phyloP scores from a whole-genome alignment of 2,113 vertebrate species.

The Alligator sinensis region DNA sequence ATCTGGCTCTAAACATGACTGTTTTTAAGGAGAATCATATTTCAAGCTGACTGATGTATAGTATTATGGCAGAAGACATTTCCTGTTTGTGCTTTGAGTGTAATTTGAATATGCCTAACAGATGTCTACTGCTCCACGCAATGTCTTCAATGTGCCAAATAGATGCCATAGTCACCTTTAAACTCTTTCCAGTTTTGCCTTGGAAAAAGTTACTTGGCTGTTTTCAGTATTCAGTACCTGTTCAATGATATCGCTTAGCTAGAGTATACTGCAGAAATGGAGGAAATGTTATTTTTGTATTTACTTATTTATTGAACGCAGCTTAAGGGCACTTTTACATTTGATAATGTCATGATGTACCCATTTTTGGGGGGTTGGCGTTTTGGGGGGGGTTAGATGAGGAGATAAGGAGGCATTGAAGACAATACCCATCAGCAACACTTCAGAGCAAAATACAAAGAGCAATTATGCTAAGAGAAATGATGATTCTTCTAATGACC shows the following conservation, averaged over 20 bases:
- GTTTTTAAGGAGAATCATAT: neutral
- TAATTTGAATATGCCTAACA: neutral
- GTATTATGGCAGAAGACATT: neutral
- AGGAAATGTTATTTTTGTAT: no score
- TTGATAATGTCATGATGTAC: no score
- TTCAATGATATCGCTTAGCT: neutral
- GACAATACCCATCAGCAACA: neutral
- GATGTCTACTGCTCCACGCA: neutral
- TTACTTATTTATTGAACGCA: no score
- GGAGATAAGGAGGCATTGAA: neutral
- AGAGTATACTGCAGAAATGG: no score
- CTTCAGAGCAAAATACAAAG: neutral
- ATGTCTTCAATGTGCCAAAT: neutral
- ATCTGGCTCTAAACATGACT: neutral
- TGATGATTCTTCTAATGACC: neutral
- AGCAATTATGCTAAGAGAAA: neutral
- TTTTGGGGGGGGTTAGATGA: no score
- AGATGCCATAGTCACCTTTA: neutral
- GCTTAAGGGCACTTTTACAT: no score
- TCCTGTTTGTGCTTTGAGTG: neutral
- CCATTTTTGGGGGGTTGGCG: no score
- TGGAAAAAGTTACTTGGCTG: neutral
- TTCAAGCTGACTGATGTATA: slow-evolving; percentile 14
- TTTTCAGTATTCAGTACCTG: neutral
- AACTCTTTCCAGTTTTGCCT: neutral